Conservation (phyloP, 2,797 vertebrate species). For the Coilia nasus region DNA sequence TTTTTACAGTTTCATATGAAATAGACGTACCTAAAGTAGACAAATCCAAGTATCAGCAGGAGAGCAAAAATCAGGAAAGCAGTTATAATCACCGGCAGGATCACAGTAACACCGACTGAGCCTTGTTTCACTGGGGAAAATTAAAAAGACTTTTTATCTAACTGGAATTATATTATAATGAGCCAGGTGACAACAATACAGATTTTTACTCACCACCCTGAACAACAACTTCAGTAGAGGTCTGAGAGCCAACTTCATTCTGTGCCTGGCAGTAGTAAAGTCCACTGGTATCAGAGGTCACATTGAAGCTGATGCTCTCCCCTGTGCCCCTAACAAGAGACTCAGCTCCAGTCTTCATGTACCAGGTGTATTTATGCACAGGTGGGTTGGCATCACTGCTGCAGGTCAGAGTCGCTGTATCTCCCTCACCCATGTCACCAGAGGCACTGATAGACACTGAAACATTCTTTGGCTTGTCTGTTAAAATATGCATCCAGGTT, state of each 20-base stretch:
- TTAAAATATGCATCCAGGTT: background rate
- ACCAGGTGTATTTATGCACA: background rate
- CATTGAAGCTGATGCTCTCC: background rate
- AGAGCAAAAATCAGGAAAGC: background rate
- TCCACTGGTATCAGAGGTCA: background rate
- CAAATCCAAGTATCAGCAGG: background rate
- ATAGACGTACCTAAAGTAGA: too few species aligned
- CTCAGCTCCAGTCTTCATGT: background rate
- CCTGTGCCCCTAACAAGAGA: background rate
- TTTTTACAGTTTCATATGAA: too few species aligned
- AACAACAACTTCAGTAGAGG: background rate
- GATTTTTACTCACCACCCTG: background rate
- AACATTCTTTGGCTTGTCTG: background rate
- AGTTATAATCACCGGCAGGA: background rate
- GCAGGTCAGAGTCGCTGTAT: constrained; percentile 51
- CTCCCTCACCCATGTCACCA: constrained; percentile 47
- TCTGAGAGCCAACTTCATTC: background rate
- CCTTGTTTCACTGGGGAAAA: too few species aligned
- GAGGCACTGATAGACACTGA: background rate
- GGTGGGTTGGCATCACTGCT: constrained; percentile 51
- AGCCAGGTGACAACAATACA: too few species aligned
- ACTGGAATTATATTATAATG: too few species aligned
- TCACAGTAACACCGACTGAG: too few species aligned
- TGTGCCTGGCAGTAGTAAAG: constrained; percentile 1
- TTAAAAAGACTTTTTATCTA: too few species aligned